Conservation (phyloP, 2,113 vertebrate species). For the Hydropotes inermis region DNA sequence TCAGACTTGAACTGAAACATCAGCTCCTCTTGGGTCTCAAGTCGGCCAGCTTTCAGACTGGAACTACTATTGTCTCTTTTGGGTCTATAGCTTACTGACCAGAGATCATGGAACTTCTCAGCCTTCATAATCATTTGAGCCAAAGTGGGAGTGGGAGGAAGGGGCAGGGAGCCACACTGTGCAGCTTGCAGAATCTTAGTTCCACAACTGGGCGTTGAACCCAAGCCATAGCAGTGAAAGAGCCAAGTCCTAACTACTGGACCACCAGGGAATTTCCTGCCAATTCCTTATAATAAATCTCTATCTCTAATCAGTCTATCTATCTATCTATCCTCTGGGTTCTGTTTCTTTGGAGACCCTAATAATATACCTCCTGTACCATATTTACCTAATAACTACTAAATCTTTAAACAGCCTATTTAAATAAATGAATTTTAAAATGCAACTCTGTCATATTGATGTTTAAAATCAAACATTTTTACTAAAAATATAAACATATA, state of each 20-base stretch:
- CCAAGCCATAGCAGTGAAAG: neutral
- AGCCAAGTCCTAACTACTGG: neutral
- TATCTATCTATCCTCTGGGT: neutral
- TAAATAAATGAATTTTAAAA: neutral
- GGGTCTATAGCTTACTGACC: neutral
- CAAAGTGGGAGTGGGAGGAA: neutral
- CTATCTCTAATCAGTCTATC: neutral
- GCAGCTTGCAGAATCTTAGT: neutral
- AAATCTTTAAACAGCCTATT: neutral
- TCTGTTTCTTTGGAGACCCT: neutral
- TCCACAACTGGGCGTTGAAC: neutral
- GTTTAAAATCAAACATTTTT: neutral
- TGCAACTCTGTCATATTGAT: neutral
- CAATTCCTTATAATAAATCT: neutral
- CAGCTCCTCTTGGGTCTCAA: neutral
- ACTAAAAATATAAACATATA: neutral
- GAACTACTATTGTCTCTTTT: too few species aligned
- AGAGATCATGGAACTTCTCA: neutral
- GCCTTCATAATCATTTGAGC: neutral
- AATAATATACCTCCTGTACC: neutral
- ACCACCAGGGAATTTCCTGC: neutral
- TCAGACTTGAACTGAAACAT: neutral
- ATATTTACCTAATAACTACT: neutral
- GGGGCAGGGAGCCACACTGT: neutral
- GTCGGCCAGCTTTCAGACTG: neutral